Percentiles rank a stretch among this genome's conserved stretches.
phyloP scores from a whole-genome alignment of 2,797 vertebrate species.

The Scomberomorus guttatus region DNA sequence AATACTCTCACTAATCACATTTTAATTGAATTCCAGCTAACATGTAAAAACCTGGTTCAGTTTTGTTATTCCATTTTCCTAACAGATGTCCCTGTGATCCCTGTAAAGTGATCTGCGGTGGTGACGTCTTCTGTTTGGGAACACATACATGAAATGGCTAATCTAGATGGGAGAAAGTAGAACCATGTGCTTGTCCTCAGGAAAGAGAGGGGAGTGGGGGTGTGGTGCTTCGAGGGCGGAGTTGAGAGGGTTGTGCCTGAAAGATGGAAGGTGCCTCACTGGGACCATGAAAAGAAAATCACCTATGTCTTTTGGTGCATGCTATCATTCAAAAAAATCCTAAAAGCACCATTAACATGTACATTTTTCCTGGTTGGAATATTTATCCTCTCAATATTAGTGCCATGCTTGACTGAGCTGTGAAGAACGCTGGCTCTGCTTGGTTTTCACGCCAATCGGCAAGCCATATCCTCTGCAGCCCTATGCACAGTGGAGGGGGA shows the following conservation, averaged over 20 bases:
- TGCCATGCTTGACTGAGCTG: constrained; percentile 13
- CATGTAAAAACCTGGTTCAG: constrained; percentile 85
- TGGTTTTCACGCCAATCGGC: constrained; percentile 17
- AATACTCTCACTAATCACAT: constrained; percentile 83
- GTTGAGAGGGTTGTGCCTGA: constrained; percentile 14
- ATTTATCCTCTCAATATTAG: constrained; percentile 3
- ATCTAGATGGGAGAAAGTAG: constrained; percentile 72
- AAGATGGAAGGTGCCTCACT: constrained; percentile 19
- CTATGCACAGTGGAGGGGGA: not conserved
- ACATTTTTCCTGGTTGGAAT: not conserved
- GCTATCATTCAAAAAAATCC: constrained; percentile 16
- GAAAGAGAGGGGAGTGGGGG: constrained; percentile 48
- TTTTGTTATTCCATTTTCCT: constrained; percentile 89
- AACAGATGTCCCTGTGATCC: constrained; percentile 88
- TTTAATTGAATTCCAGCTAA: constrained; percentile 86
- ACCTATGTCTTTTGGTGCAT: constrained; percentile 7
- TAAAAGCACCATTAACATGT: constrained; percentile 7
- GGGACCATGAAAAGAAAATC: constrained; percentile 8
- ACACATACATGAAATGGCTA: constrained; percentile 71
- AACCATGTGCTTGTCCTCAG: constrained; percentile 78
- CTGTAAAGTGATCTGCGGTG: constrained; percentile 85
- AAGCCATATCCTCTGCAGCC: not conserved
- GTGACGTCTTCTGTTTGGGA: constrained; percentile 84
- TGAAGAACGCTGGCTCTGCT: constrained; percentile 21
- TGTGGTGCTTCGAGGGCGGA: not conserved